phyloP scores from a whole-genome alignment of 35 echinoderm and acorn worm species.

The Hemicentrotus pulcherrimus region DNA sequence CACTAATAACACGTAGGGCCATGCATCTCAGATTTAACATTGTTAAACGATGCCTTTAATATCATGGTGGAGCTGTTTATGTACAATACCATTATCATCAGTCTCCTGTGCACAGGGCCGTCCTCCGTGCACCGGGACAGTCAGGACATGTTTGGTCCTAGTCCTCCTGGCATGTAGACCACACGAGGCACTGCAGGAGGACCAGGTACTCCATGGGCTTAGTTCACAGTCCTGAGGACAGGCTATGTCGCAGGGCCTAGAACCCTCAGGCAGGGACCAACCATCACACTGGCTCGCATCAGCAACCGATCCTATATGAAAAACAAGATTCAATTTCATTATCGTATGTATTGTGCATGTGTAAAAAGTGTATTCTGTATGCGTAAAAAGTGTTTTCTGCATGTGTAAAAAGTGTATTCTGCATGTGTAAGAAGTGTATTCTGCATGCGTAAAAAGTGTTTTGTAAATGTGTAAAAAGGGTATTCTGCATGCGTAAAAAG shows the following conservation, averaged over 20 bases:
- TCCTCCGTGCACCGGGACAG: slow-evolving; percentile 68
- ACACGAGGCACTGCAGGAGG: slow-evolving; percentile 83
- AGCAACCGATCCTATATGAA: slow-evolving; percentile 58
- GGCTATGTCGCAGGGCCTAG: slow-evolving; percentile 64
- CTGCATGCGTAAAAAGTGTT: no score
- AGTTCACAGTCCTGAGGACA: slow-evolving; percentile 90
- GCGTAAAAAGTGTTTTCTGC: no score
- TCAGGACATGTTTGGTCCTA: slow-evolving; percentile 61
- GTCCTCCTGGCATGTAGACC: slow-evolving; percentile 63
- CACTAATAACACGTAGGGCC: no score
- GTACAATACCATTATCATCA: slow-evolving; percentile 65
- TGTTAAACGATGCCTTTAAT: no score
- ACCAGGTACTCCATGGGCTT: slow-evolving; percentile 76
- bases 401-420: no score
- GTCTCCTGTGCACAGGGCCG: slow-evolving; percentile 66
- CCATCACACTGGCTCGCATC: slow-evolving; percentile 64
- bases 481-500: no score
- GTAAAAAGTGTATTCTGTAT: no score
- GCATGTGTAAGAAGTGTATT: no score
- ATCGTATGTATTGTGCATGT: no score
- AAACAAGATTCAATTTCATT: not conserved
- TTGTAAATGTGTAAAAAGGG: no score
- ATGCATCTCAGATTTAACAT: no score
- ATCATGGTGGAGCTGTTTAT: not conserved
- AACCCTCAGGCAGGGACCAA: slow-evolving; percentile 45